Conservation (phyloP, 2,113 vertebrate genomes). For the Neopipo cinnamomea region DNA sequence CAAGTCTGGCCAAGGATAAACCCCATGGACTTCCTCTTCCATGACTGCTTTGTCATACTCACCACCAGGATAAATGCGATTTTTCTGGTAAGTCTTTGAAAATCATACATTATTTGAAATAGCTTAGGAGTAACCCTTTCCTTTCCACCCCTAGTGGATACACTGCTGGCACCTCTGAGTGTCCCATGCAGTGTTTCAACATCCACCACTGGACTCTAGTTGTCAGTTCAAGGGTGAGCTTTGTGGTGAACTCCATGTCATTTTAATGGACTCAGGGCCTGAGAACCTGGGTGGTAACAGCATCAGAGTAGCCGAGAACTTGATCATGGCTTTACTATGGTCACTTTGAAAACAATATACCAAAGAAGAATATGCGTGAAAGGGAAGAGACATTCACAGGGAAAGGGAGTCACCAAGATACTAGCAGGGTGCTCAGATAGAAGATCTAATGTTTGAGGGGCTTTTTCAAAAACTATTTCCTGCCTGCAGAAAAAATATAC, state of each 20-base stretch:
- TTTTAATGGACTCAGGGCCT: not conserved
- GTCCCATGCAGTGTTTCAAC: accelerated
- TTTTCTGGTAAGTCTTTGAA: not conserved
- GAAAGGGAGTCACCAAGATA: not conserved
- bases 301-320: too few relatives aligned
- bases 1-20: not conserved
- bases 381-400: not conserved
- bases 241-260: not conserved
- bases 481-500: not conserved
- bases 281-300: too few relatives aligned
- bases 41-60: not conserved
- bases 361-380: not conserved
- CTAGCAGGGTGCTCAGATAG: not conserved
- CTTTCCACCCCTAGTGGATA: not conserved
- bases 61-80: not conserved
- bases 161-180: not conserved
- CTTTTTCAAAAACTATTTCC: not conserved
- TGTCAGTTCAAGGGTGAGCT: not conserved
- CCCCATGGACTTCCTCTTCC: not conserved
- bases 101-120: not conserved
- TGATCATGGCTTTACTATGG: too few relatives aligned
- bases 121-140: not conserved
- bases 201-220: accelerated
- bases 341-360: not conserved
- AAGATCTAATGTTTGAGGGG: not conserved